These are phyloP conservation scores for Spilarctia lutea DNA, from an alignment of 2,888 invertebrate species.

Conservation along the genomic window DNA sequence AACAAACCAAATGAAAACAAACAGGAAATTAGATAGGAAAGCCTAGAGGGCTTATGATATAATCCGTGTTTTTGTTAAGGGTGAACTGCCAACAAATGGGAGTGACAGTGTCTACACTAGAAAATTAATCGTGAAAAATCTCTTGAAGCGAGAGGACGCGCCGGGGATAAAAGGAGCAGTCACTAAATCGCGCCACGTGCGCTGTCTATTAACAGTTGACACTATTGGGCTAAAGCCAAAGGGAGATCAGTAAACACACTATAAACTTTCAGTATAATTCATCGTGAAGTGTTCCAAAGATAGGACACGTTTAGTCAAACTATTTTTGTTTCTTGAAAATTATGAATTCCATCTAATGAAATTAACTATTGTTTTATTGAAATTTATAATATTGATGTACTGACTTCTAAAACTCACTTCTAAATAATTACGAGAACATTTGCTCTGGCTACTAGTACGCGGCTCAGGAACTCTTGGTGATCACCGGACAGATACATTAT, in stretches of 20 bases:
- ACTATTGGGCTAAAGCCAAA: conserved; percentile 78
- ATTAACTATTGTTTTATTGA: conserved; percentile 12
- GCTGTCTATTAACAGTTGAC: conserved; percentile 83
- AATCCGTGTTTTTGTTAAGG: conserved; percentile 84
- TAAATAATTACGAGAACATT: background rate
- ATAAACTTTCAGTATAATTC: conserved; percentile 56
- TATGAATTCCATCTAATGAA: conserved; percentile 24
- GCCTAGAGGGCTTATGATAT: conserved; percentile 75
- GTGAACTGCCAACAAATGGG: conserved; percentile 81
- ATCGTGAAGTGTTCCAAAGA: conserved; percentile 47
- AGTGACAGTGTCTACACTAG: conserved; percentile 80
- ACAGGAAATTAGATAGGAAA: conserved; percentile 77
- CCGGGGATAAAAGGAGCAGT: conserved; percentile 63
- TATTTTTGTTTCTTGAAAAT: conserved; percentile 35
- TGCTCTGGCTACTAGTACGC: background rate
- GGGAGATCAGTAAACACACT: conserved; percentile 55
- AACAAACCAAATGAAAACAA: conserved; percentile 70
- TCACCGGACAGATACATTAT: no score
- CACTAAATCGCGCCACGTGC: conserved; percentile 82
- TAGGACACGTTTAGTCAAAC: conserved; percentile 45
- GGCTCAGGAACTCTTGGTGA: background rate
- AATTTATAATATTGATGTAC: background rate
- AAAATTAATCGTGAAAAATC: conserved; percentile 85
- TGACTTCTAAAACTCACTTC: background rate
- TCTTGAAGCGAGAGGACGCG: conserved; percentile 67